These are phyloP conservation scores for Lepidurus arcticus DNA, from an alignment of 1,140 invertebrate genomes.

Conservation along the genomic window DNA sequence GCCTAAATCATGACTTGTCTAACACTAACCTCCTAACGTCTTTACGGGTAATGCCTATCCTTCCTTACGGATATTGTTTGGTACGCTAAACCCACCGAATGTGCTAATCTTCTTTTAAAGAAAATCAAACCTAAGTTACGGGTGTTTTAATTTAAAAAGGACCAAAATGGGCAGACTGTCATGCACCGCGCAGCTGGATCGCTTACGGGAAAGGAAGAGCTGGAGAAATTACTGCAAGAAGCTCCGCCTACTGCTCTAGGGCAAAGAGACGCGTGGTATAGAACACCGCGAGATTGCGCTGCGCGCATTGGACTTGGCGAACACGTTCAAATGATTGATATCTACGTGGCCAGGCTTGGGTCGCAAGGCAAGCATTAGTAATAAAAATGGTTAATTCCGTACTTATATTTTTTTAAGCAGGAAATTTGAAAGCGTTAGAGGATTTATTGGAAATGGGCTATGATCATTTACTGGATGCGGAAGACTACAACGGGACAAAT, in stretches of 20 bases:
- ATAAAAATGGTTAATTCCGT: no score
- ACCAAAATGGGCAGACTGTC: slow-evolving; percentile 80
- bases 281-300: background rate
- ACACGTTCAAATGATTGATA: background rate
- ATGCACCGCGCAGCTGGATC: slow-evolving; percentile 72
- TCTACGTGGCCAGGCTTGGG: background rate
- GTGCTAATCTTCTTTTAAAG: no score
- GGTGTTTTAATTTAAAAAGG: slow-evolving; percentile 47
- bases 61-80: no score
- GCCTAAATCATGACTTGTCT: no score
- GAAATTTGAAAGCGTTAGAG: slow-evolving; percentile 67
- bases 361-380: slow-evolving; percentile 35
- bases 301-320: background rate
- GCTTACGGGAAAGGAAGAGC: slow-evolving; percentile 35
- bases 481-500: slow-evolving; percentile 59
- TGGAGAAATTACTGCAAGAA: background rate
- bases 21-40: no score
- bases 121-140: no score
- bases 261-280: background rate
- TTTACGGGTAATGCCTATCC: no score
- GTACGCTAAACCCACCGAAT: no score
- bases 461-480: slow-evolving; percentile 73
- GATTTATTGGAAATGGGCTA: slow-evolving; percentile 76
- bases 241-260: background rate
- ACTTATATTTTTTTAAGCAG: slow-evolving; percentile 44